Evolutionary conservation across 2,113 vertebrate species (phyloP), one percentile per base, ranked within the genome.

Genomic region (Neolamprologus hecqui): DNA sequence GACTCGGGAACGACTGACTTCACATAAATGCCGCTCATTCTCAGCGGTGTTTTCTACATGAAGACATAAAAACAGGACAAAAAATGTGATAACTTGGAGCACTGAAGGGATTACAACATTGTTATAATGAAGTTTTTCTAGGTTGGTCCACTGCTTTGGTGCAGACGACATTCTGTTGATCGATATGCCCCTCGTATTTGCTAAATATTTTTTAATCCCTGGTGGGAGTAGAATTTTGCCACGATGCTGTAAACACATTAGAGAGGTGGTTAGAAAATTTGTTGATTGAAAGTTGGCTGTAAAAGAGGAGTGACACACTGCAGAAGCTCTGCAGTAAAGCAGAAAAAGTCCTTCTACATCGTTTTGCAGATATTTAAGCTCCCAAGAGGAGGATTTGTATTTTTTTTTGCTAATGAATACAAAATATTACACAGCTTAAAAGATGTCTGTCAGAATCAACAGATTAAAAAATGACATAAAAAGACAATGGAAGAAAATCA

Each of bases 1-100:
- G 96, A 97, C 47, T 94, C 88, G 1, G 96, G 96, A 47, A 97
- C 96, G 55, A 97, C 94, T 0, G 96, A 96, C 95, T 96, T 96
- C 84, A 97, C 94, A 7, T 96, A 97, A 28, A 97, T 95, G n/a
- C 97, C 97, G 11, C 90, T 96, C 91, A 96, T 92, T 31, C 89
- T 94, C 82, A 97, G 89, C 2, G 83, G 90, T 0, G 95, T 97
- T 93, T 94, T 96, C 97, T 97, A 6, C 10, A 19, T 0, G 23
- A 37, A 80, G 10, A 57, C 10, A 45, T 28, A 9, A 15, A 63
- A 31, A 45, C 5, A 81, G 1, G 40, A 9, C 28, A n/a, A 58
- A 45, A 35, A 49, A 33, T 35, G 2, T 12, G 21, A n/a, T 85
- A 9, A 79, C 70, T 77, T 47, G 23, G 23, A 31, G 42, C 9